Evolutionary conservation across 2,797 vertebrate genomes (phyloP), one percentile per base, ranked within the genome.

Genomic region (Channa striata): DNA sequence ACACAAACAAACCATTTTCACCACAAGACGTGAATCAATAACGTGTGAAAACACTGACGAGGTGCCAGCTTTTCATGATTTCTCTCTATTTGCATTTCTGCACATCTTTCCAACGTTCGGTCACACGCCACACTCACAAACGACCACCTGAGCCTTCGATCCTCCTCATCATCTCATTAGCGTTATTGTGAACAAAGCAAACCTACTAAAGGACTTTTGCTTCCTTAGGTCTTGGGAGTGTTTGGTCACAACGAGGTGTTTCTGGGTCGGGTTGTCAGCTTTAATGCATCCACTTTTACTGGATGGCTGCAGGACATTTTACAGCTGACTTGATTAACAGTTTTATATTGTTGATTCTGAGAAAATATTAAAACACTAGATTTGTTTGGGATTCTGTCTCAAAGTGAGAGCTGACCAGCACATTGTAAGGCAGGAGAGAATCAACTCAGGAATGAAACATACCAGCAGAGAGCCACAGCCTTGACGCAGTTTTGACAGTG

Each of bases 381-480:
- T 36, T 14, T 11, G 23, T 37, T 43, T 66, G n/a, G 4, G 17
- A 7, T 4, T 20, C 11, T 5, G 12, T 30, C 21, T 58, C 17
- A 57, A 4, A 11, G 47, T 37, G 43, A 36, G 66, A n/a, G 39
- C 34, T 39, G 56, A 23, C 44, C 8, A 30, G 21, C 14, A 39
- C 8, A 2, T 2, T 10, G 37, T 14, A 30, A 10, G 9, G 34
- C 40, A 21, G 57, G 1, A 51, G 33, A 44, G 46, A 65, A 60
- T 57, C 23, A 57, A 20, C 52, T n/a, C 12, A 16, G 8, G 19
- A 3, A 17, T 43, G 20, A 53, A 36, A 43, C 0, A 42, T 0
- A 17, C 13, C 54, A 49, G 72, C 72, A 25, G 25, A 25, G 50
- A 0, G 49, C 71, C 59, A 43, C 36, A 0, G 71, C 36, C 57